phyloP scores from a whole-genome alignment of 2,113 vertebrate species.

The Amia ocellicauda region DNA sequence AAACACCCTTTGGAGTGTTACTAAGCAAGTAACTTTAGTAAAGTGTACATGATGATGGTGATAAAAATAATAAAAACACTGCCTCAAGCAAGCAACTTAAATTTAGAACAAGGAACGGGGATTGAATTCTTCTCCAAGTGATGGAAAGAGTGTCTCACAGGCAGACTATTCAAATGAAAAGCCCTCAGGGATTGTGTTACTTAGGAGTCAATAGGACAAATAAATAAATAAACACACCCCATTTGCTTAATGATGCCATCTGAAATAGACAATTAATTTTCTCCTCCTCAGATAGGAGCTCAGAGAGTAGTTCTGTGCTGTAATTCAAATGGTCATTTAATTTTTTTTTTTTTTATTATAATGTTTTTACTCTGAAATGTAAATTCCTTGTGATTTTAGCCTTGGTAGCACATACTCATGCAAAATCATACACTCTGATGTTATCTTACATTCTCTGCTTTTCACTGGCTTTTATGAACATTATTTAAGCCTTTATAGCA shows the following conservation, averaged over 20 bases:
- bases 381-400: too few relatives aligned
- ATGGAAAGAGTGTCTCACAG: slow-evolving; percentile 32
- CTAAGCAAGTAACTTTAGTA: slow-evolving; percentile 3
- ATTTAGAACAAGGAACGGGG: slow-evolving; percentile 19
- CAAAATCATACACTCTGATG: too few relatives aligned
- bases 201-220: slow-evolving; percentile 51
- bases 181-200: slow-evolving; percentile 43
- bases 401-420: too few relatives aligned
- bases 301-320: slow-evolving; percentile 45
- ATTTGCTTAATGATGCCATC: slow-evolving; percentile 46
- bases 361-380: too few relatives aligned
- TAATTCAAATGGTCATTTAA: too few relatives aligned
- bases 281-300: slow-evolving; percentile 39
- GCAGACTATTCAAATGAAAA: slow-evolving; percentile 31
- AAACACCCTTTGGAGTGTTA: too few relatives aligned
- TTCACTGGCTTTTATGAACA: too few relatives aligned
- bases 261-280: slow-evolving; percentile 31
- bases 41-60: background rate
- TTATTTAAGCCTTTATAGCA: too few relatives aligned
- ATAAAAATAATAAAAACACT: background rate
- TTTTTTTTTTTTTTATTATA: too few relatives aligned
- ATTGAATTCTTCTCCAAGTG: slow-evolving; percentile 12
- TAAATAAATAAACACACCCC: slow-evolving; percentile 50
- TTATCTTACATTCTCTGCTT: too few relatives aligned
- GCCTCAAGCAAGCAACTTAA: background rate